These are phyloP conservation scores for Sialis fuliginosa DNA, from an alignment of 2,888 invertebrate species.

Conservation along the genomic window DNA sequence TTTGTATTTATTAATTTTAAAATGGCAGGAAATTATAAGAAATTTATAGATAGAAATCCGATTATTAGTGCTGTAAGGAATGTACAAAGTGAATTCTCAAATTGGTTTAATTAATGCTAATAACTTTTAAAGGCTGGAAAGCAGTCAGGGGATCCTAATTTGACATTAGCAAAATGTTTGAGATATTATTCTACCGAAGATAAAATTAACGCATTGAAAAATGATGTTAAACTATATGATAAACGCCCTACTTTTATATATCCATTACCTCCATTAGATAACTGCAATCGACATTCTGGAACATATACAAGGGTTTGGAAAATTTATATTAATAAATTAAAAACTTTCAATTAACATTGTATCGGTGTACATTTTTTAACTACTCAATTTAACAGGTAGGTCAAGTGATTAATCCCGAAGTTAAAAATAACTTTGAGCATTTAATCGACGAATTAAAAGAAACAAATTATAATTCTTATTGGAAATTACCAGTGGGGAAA, in stretches of 20 bases:
- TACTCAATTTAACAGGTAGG: background rate
- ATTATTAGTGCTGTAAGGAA: constrained; percentile 12
- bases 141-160: constrained; percentile 12
- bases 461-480: constrained; percentile 28
- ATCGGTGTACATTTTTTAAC: background rate
- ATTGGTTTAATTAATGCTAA: background rate
- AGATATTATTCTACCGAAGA: constrained; percentile 17
- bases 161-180: constrained; percentile 14
- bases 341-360: no score
- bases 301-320: background rate
- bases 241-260: constrained; percentile 10
- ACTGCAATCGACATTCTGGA: background rate
- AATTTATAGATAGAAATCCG: constrained; percentile 15
- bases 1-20: background rate
- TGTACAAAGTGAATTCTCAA: background rate
- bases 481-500: constrained; percentile 27
- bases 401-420: constrained; percentile 15
- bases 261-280: background rate
- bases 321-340: no score
- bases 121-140: constrained; percentile 17
- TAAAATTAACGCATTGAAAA: constrained; percentile 17
- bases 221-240: constrained; percentile 13
- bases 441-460: constrained; percentile 28
- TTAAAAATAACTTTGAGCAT: constrained; percentile 25
- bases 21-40: constrained; percentile 18